Base-by-base conservation (phyloP, 2,888 invertebrate species). In the Torymus texanus region DNA sequence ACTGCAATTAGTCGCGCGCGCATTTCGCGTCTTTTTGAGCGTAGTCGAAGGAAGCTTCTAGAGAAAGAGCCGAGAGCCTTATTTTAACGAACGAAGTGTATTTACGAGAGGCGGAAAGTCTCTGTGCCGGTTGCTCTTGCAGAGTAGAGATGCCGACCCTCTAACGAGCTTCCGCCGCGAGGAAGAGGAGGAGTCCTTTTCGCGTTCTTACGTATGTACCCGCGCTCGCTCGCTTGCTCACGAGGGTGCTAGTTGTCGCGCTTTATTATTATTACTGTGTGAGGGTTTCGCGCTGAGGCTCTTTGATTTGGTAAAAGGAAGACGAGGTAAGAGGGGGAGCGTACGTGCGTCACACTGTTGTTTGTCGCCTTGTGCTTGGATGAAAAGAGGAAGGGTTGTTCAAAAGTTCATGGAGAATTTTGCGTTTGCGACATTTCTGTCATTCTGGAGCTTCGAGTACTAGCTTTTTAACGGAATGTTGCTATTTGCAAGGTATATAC, bases 31-130 rank as follows among this genome's bases (percentile, higher is more conserved):
- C 41, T 41, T 41, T 41, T 41, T 8, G 41, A 41, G 41, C 5
- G 10, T 5, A 41, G 41, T 5, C 41, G 41, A 56, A 59, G 58
- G 11, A 10, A 11, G 11, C 11, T 10, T 1, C 16, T n/a, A 11
- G 18, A 65, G 8, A 18, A 53, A 68, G 29, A 29, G 13, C 56
- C n/a, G 67, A 16, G 63, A 73, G 29, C 13, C 63, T 53, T 55
- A 62, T 29, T 73, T 73, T 73, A 73, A 75, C 59, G 66, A 75
- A 67, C 67, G 66, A 66, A 53, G 24, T 59, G 29, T 51, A 67
- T 75, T 75, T 67, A 59, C 75, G 56, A 12, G 16, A 55, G 55
- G 70, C 5, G 50, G 8, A 55, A n/a, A 50, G 55, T n/a, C n/a
- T 16, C 41, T 72, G 53, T 72, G 10, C 53, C n/a, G n/a, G n/a